These are phyloP conservation scores for Brotula barbata DNA, from an alignment of 2,797 vertebrate genomes.

Conservation along the genomic window DNA sequence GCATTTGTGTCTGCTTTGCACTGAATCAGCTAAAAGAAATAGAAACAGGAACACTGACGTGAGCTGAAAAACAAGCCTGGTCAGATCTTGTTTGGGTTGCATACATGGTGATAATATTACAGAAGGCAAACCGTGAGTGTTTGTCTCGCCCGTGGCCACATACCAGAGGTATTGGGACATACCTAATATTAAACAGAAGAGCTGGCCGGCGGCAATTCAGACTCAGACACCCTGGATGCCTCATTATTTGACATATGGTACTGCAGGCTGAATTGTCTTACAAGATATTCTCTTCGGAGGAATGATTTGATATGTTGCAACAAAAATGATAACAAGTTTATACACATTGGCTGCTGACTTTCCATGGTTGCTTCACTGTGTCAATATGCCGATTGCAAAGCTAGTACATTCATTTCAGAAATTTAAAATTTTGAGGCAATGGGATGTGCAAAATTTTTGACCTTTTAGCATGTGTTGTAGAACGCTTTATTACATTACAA, in stretches of 20 bases:
- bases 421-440: no score
- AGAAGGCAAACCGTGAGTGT: constrained; percentile 22
- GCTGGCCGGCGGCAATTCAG: constrained; percentile 39
- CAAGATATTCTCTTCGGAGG: background rate
- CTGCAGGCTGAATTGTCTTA: background rate
- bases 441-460: no score
- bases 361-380: no score
- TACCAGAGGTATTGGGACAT: constrained; percentile 66
- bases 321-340: no score
- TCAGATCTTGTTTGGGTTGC: constrained; percentile 59
- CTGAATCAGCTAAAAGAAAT: constrained; percentile 85
- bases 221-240: constrained; percentile 41
- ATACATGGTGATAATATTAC: constrained; percentile 40
- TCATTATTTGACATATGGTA: constrained; percentile 5
- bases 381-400: no score
- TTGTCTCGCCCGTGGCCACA: constrained; percentile 44
- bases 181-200: constrained; percentile 63
- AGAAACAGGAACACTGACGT: no score
- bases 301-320: background rate
- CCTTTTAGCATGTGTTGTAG: no score
- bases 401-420: no score
- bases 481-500: no score
- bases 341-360: no score
- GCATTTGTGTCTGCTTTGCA: constrained; percentile 96
- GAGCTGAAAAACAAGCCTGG: constrained; percentile 23